Evolutionary conservation across 2,888 invertebrate genomes (phyloP).

Genomic region (Plebejus melissa): DNA sequence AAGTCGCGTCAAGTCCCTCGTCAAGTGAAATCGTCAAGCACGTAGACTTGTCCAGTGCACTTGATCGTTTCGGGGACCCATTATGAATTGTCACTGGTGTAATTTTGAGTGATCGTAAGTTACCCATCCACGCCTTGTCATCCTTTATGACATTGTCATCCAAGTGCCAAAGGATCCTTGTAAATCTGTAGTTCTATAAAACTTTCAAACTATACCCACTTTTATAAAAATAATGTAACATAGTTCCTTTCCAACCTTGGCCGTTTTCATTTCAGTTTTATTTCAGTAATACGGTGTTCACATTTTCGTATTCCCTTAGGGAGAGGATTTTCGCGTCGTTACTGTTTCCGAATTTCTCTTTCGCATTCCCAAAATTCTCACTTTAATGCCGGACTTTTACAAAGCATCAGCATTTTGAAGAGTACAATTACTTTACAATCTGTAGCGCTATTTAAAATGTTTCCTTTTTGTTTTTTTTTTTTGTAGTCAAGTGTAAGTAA

Average conservation of each 20-base stretch:
- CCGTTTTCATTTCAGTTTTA: conserved; percentile 16
- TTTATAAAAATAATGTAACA: background rate
- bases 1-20: too few species aligned
- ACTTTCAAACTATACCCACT: background rate
- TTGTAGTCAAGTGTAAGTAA: background rate
- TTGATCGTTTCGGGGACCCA: too few species aligned
- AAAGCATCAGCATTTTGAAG: background rate
- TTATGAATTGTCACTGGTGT: background rate
- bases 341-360: conserved; percentile 26
- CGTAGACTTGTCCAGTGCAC: too few species aligned
- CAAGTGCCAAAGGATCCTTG: background rate
- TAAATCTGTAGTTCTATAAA: background rate
- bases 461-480: background rate
- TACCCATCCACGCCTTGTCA: background rate
- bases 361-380: conserved; percentile 15
- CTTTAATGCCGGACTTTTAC: conserved; percentile 15
- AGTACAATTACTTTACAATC: conserved; percentile 16
- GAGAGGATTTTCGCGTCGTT: conserved; percentile 23
- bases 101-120: background rate
- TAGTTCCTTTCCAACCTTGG: conserved; percentile 10
- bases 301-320: conserved; percentile 19
- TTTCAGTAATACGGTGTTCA: conserved; percentile 6
- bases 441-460: background rate
- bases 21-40: too few species aligned
- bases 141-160: background rate